These are phyloP conservation scores for Eremobia ochroleuca DNA, from an alignment of 2,888 invertebrate genomes.

Conservation along the genomic window DNA sequence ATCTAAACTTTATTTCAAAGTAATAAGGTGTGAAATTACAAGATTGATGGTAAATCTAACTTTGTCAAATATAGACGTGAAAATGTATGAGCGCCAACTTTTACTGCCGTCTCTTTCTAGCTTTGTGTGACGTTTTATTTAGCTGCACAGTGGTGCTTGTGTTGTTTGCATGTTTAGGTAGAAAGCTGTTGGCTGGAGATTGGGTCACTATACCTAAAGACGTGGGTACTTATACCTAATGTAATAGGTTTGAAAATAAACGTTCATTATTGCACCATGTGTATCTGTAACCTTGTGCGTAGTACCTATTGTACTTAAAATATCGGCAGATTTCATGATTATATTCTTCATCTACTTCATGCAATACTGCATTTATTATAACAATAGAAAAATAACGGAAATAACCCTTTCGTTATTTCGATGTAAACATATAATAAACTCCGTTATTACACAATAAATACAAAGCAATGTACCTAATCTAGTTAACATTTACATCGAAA, in stretches of 20 bases:
- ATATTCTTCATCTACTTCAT: not conserved
- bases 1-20: constrained; percentile 56
- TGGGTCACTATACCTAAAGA: constrained; percentile 42
- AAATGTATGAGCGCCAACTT: constrained; percentile 75
- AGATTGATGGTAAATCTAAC: constrained; percentile 34
- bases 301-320: not conserved
- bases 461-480: no score
- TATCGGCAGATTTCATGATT: not conserved
- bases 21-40: constrained; percentile 31
- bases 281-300: not conserved
- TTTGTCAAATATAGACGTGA: constrained; percentile 74
- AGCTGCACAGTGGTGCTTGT: constrained; percentile 61
- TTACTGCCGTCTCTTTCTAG: constrained; percentile 78
- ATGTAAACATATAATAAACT: no score
- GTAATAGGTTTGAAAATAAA: not conserved
- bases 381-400: no score
- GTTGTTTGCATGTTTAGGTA: constrained; percentile 60
- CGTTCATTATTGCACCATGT: not conserved
- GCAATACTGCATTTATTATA: not conserved
- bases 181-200: constrained; percentile 41
- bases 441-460: no score
- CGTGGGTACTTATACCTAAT: constrained; percentile 20
- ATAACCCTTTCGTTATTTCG: no score
- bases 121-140: constrained; percentile 75
- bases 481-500: no score